phyloP scores from a whole-genome alignment of 92 coral and sea anemone genomes.

The Heliopora coerulea region DNA sequence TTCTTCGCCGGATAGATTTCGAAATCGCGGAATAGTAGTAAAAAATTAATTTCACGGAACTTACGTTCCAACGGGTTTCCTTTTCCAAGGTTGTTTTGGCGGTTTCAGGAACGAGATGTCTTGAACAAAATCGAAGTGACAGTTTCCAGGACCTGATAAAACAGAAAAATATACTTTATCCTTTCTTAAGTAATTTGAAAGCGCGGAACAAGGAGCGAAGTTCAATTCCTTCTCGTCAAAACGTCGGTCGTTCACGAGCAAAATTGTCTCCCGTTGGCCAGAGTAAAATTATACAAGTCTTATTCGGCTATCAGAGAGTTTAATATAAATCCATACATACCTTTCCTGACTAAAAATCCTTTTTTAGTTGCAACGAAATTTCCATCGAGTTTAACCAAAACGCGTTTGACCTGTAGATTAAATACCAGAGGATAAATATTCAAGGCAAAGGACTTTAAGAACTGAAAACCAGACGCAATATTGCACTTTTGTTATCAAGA shows the following conservation, averaged over 20 bases:
- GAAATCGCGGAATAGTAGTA: not conserved
- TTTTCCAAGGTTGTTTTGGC: constrained; percentile 2
- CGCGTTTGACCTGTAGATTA: constrained; percentile 66
- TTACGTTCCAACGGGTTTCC: not conserved
- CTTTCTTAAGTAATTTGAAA: not conserved
- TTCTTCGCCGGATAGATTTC: no score
- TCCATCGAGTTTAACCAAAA: constrained; percentile 77
- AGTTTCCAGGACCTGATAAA: constrained; percentile 79
- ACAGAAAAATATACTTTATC: not conserved
- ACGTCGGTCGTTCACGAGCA: no score
- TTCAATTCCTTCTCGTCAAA: no score
- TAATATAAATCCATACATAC: constrained; percentile 27
- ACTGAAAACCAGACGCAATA: no score
- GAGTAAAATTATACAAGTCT: no score
- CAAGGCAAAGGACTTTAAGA: no score
- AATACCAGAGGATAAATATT: not conserved
- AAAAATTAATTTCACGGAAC: not conserved
- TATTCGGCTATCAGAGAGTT: no score
- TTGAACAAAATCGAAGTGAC: constrained; percentile 92
- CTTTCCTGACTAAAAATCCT: constrained; percentile 87
- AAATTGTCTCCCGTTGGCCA: no score
- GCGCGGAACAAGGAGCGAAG: no score
- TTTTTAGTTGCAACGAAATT: constrained; percentile 66
- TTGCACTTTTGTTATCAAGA: no score
- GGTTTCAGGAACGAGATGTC: constrained; percentile 63